Conservation (phyloP, 2,888 invertebrate species). For the Acleris holmiana region DNA sequence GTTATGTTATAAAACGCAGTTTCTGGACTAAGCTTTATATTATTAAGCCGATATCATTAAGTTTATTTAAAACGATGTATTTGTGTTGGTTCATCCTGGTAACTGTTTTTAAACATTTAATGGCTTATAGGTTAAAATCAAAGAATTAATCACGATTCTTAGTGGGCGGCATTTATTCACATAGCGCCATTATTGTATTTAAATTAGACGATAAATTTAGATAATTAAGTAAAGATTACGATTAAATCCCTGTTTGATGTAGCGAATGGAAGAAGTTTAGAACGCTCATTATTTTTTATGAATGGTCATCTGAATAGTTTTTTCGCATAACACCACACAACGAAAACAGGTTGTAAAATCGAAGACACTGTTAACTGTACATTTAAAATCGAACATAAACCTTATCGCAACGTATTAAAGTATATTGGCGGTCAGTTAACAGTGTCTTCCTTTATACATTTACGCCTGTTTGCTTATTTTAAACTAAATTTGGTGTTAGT, state of each 20-base stretch:
- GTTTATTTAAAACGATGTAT: no score
- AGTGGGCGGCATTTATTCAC: slow-evolving; percentile 3
- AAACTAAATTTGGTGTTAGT: not conserved
- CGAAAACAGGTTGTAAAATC: not conserved
- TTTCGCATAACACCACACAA: no score
- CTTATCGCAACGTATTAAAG: no score
- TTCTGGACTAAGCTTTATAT: no score
- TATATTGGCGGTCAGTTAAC: no score
- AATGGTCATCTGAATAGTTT: not conserved
- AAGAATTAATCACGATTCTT: not conserved
- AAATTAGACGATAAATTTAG: slow-evolving; percentile 5
- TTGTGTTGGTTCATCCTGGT: no score
- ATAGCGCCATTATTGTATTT: slow-evolving; percentile 8
- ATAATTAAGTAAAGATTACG: slow-evolving; percentile 5
- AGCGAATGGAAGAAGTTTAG: not conserved
- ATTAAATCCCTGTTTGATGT: not conserved
- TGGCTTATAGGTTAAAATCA: not conserved
- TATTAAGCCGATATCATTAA: no score
- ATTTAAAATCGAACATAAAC: no score
- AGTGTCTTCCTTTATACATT: no score
- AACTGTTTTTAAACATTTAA: not conserved
- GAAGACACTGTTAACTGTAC: no score
- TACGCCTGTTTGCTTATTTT: no score
- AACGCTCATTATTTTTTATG: not conserved
- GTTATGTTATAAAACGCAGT: no score